Evolutionary conservation across 2,888 invertebrate species (phyloP).

Genomic region (Heliconius charithonia): DNA sequence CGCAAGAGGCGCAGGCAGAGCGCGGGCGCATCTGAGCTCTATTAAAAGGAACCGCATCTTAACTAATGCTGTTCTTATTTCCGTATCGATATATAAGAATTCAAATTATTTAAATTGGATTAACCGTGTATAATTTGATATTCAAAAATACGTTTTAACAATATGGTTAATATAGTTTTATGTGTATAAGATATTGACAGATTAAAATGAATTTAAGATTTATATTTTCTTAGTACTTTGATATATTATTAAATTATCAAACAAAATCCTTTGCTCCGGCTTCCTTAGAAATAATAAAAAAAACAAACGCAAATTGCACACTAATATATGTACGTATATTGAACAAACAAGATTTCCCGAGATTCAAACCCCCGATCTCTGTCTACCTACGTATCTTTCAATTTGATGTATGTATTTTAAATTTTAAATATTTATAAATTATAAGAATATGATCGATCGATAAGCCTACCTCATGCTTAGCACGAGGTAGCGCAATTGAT

Average conservation of each 20-base stretch:
- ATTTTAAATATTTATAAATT: not conserved
- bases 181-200: too few species aligned
- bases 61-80: not conserved
- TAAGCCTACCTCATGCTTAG: slow-evolving; percentile 39
- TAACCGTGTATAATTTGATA: not conserved
- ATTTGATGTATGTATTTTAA: not conserved
- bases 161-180: too few species aligned
- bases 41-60: slow-evolving; percentile 49
- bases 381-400: not conserved
- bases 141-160: not conserved
- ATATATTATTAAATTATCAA: too few species aligned
- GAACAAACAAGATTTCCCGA: not conserved
- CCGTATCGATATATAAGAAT: not conserved
- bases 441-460: slow-evolving; percentile 22
- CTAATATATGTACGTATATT: not conserved
- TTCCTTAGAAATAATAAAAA: not conserved
- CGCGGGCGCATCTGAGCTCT: slow-evolving; percentile 42
- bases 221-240: too few species aligned
- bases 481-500: slow-evolving; percentile 59
- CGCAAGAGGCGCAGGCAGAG: slow-evolving; percentile 38
- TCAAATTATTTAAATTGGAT: not conserved
- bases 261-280: not conserved
- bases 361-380: not conserved
- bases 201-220: too few species aligned
- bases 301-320: not conserved